Percentiles rank a stretch among this genome's conserved stretches.
Conservation (phyloP, 2,888 invertebrate genomes). For the Maniola hyperantus region DNA sequence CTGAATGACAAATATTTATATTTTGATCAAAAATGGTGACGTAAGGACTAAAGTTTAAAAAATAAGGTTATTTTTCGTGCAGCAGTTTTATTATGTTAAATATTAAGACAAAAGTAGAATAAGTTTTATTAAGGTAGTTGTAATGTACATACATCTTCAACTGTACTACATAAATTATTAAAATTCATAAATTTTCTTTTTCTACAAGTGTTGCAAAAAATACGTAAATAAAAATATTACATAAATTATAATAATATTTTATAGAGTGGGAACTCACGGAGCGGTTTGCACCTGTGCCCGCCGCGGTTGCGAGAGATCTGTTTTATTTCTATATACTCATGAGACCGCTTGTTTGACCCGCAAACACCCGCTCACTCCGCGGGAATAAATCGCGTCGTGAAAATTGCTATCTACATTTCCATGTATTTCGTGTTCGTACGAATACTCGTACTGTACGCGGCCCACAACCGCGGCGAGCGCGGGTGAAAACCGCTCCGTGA, state of each 20-base stretch:
- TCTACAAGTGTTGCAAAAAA: slow-evolving; percentile 3
- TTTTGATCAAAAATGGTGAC: slow-evolving; percentile 15
- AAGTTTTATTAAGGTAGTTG: slow-evolving; percentile 47
- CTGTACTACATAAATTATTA: slow-evolving; percentile 2
- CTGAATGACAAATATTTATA: slow-evolving; percentile 52
- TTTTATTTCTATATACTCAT: no score
- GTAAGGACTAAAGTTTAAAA: slow-evolving; percentile 2
- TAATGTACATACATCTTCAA: slow-evolving; percentile 34
- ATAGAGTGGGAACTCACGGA: no score
- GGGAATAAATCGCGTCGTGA: no score
- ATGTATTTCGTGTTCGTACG: no score
- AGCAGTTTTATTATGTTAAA: slow-evolving; percentile 37
- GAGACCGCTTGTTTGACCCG: no score
- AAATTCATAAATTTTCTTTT: slow-evolving; percentile 14
- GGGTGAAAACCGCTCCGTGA: no score
- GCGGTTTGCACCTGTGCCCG: no score
- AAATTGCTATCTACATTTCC: no score
- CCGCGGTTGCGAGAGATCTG: no score
- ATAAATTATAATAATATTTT: neutral
- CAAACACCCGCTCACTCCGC: no score
- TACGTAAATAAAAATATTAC: slow-evolving; percentile 1
- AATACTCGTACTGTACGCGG: no score
- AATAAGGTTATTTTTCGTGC: neutral
- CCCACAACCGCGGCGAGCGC: no score
- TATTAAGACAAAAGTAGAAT: slow-evolving; percentile 44